Evolutionary conservation across 2,113 vertebrate genomes (phyloP), one percentile per base, ranked within the genome.

Genomic region (Heterotilapia buettikoferi): DNA sequence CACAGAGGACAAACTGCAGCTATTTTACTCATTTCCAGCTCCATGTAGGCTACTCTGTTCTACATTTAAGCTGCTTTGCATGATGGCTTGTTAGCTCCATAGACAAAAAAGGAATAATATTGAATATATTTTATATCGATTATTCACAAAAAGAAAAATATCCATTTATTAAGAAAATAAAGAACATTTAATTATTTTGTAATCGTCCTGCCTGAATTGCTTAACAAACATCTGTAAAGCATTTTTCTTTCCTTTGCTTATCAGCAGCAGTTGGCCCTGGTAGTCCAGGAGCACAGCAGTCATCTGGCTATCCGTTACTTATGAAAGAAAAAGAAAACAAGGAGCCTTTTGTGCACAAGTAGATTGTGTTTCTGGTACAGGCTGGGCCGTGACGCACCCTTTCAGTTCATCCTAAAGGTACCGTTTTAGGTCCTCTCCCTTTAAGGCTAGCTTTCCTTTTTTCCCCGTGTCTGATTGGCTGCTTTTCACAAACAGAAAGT

Each of bases 181-280:
- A 29, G 40, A 76, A 76, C 16, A 26, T 76, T 76, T 29, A n/a
- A 66, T 66, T 45, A 29, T 47, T 76, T 45, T 11, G 2, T 47
- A 0, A 76, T 29, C 3, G 1, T 76, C 24, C 24, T 19, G 9
- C 43, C 24, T 12, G 14, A 29, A 47, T 45, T 76, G 0, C 24
- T 29, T 76, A 47, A 68, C 63, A 68, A 68, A 24, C 66, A 71
- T 71, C 66, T 71, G 38, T 71, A 43, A 3, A 71, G 12, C 2
- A 24, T 4, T 24, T 71, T 9, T 71, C 33, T 43, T 71, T 71
- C 12, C 12, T 40, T 40, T 68, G n/a, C 36, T 40, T 40, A 71
- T 71, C 63, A 71, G 63, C 36, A 68, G 19, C 11, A 68, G 13
- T 45, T 73, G 8, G 0, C 9, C 14, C 68, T 73, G 68, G 13